phyloP scores from a whole-genome alignment of 2,797 vertebrate genomes.

The Nyctalus aviator region DNA sequence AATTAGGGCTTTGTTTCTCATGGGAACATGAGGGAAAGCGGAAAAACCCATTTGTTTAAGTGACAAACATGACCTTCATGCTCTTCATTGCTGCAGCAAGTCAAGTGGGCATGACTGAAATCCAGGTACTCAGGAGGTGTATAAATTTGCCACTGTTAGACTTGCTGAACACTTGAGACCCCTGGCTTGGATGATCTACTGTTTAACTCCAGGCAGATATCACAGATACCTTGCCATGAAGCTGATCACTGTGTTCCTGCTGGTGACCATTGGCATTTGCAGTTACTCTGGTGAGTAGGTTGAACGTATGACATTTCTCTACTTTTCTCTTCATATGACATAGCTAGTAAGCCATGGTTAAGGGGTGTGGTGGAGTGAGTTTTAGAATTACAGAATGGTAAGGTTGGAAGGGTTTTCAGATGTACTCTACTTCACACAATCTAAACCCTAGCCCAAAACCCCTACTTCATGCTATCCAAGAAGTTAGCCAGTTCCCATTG shows the following conservation, averaged over 20 bases:
- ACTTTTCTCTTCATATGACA: background rate
- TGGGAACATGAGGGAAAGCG: background rate
- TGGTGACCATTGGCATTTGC: slow-evolving; percentile 67
- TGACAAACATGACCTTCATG: slow-evolving; percentile 53
- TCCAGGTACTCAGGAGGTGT: background rate
- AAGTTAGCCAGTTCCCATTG: background rate
- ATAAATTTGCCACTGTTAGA: background rate
- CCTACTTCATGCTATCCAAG: background rate
- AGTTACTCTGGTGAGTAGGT: slow-evolving; percentile 76
- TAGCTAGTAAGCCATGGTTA: background rate
- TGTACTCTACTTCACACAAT: background rate
- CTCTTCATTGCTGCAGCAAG: background rate
- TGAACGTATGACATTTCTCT: background rate
- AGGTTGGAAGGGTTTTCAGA: background rate
- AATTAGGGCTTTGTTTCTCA: slow-evolving; percentile 58
- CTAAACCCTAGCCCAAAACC: background rate
- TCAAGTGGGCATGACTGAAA: background rate
- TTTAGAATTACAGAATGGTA: background rate
- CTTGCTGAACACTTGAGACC: background rate
- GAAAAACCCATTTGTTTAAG: slow-evolving; percentile 59
- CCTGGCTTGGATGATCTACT: background rate
- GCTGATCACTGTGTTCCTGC: slow-evolving; percentile 48
- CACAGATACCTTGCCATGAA: slow-evolving; percentile 58
- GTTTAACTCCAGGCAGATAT: slow-evolving; percentile 8
- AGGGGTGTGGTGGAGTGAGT: background rate